phyloP scores from a whole-genome alignment of 1,140 invertebrate genomes.

The Platorchestia sp. region DNA sequence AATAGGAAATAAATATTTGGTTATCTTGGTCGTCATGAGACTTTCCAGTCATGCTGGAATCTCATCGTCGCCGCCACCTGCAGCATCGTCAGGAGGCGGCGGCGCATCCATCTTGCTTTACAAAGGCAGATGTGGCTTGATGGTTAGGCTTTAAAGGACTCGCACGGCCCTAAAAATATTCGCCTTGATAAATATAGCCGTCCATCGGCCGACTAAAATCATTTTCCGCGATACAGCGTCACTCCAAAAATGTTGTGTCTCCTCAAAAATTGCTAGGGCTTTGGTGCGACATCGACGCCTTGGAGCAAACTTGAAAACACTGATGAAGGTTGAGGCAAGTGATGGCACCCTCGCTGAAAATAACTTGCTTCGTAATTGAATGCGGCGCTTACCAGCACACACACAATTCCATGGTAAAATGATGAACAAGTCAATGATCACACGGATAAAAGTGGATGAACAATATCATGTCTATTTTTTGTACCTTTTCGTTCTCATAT shows the following conservation, averaged over 20 bases:
- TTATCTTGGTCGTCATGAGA: neutral
- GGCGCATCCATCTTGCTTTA: constrained; percentile 41
- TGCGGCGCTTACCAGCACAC: neutral
- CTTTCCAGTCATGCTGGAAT: neutral
- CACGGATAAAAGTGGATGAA: neutral
- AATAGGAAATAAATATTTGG: neutral
- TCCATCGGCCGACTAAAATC: constrained; percentile 13
- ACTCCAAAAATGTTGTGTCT: neutral
- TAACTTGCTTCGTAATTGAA: neutral
- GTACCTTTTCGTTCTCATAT: neutral
- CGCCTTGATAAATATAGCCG: constrained; percentile 52
- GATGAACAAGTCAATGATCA: neutral
- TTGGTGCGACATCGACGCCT: neutral
- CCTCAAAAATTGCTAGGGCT: neutral
- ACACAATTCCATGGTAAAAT: neutral
- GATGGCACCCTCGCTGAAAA: neutral
- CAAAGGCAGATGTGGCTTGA: constrained; percentile 2
- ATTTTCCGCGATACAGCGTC: neutral
- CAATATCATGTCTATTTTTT: neutral
- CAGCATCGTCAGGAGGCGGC: neutral
- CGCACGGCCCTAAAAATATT: neutral
- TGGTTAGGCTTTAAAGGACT: constrained; percentile 9
- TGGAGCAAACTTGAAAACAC: neutral
- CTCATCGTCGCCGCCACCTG: neutral
- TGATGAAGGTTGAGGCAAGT: neutral